Evolutionary conservation across 2,113 vertebrate genomes (phyloP), one percentile per base, ranked within the genome.

Genomic region (Piaya cayana): DNA sequence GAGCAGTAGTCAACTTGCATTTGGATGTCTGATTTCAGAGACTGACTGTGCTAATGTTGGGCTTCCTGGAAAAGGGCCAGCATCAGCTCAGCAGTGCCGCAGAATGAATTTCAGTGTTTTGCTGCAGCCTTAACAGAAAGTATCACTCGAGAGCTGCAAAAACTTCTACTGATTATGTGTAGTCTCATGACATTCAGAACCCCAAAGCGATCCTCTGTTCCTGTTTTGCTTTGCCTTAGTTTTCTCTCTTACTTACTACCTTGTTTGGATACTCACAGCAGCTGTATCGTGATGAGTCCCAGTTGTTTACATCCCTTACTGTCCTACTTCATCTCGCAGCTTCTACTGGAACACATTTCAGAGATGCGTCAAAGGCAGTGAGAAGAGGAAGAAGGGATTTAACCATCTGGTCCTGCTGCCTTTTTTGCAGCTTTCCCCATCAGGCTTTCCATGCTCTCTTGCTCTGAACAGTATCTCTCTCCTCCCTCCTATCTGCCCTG

Each of bases 11-110:
- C 1, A 6, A 13, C 9, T 12, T n/a, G 15, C 5, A 2, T 53
- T 36, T 15, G 34, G 5, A 8, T 42, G 58, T 69, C 30, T 68
- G 60, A 27, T 76, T 72, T n/a, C 70, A 69, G 23, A 23, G 9
- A 5, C n/a, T 4, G 18, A 39, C 26, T 5, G 5, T 23, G 62
- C 22, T n/a, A 2, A 12, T 0, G 0, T 0, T 84, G n/a, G 69
- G 23, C 27, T 15, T 26, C 34, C 2, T 11, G 42, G n/a, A 75
- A n/a, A 17, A 6, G 19, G 25, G 16, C 6, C 37, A 42, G 59
- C 52, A 8, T 7, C 23, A 60, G 55, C 26, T 81, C 82, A 62
- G 50, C 2, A 1, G 15, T 30, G 37, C 70, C 63, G 58, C 43
- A 83, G 67, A 16, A n/a, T 64, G 26, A 63, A 55, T 52, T 22